Percentiles rank a stretch among this genome's conserved stretches.
phyloP scores from a whole-genome alignment of 2,113 vertebrate genomes.

The Sylvia atricapilla region DNA sequence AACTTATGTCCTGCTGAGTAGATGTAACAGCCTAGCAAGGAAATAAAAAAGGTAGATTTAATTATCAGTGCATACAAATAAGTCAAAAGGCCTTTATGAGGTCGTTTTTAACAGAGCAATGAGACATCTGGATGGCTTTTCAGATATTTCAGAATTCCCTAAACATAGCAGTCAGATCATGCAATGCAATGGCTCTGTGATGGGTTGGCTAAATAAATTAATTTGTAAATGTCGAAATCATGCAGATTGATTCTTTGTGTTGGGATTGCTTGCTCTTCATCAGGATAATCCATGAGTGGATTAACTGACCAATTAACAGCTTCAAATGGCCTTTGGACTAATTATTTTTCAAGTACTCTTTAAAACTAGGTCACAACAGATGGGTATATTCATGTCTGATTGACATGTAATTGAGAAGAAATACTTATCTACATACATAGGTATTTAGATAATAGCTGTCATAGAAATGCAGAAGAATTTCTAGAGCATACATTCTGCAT shows the following conservation, averaged over 20 bases:
- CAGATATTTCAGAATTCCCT: background rate
- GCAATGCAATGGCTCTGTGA: background rate
- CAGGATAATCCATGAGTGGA: conserved; percentile 14
- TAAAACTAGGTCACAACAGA: conserved; percentile 14
- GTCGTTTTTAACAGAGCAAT: background rate
- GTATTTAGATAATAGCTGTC: background rate
- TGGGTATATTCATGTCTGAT: background rate
- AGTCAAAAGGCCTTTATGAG: background rate
- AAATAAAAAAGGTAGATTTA: background rate
- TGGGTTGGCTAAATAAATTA: background rate
- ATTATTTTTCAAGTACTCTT: conserved; percentile 26
- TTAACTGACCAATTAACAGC: conserved; percentile 28
- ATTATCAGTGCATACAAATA: background rate
- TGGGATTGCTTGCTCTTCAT: background rate
- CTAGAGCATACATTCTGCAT: background rate
- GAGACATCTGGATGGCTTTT: background rate
- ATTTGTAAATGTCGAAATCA: background rate
- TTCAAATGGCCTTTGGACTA: background rate
- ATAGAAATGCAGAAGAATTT: background rate
- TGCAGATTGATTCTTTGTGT: background rate
- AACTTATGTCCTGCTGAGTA: background rate
- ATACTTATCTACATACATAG: background rate
- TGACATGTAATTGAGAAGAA: background rate
- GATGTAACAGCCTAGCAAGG: background rate
- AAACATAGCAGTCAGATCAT: background rate